phyloP scores from a whole-genome alignment of 2,113 vertebrate species.

The Cathartes aura region DNA sequence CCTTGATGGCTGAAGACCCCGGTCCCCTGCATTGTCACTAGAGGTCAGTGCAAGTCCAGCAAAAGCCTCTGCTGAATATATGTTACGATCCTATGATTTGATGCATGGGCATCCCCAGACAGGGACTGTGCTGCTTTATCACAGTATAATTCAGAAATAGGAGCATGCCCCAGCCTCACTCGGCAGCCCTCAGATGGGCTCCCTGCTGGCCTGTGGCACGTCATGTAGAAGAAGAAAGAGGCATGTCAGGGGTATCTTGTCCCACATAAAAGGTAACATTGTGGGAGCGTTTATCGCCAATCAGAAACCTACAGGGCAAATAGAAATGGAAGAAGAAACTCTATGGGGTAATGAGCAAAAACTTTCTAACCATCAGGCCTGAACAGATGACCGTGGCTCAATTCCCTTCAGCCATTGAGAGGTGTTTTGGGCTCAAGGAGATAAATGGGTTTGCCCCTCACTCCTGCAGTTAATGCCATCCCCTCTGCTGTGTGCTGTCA shows the following conservation, averaged over 20 bases:
- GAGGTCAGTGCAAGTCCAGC: constrained; percentile 74
- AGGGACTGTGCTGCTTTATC: neutral
- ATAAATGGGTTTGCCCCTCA: neutral
- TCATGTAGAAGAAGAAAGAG: neutral
- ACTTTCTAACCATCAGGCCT: neutral
- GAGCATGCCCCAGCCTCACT: neutral
- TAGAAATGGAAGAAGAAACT: neutral
- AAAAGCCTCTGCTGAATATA: neutral
- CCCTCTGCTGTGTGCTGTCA: neutral
- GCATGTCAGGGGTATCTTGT: neutral
- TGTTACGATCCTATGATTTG: neutral
- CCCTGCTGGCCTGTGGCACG: neutral
- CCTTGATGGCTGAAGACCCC: neutral
- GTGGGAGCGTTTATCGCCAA: neutral
- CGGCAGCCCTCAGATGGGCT: neutral
- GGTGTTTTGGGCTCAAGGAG: neutral
- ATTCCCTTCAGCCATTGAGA: neutral
- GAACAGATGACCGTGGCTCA: neutral
- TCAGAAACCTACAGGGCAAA: neutral
- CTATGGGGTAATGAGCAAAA: neutral
- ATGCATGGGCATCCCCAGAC: too few species aligned
- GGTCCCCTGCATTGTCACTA: constrained; percentile 67
- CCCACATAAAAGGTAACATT: neutral
- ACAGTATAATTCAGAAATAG: neutral
- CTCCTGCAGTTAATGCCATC: neutral